Conservation (phyloP, 2,113 vertebrate genomes). For the Alaudala cheleensis region DNA sequence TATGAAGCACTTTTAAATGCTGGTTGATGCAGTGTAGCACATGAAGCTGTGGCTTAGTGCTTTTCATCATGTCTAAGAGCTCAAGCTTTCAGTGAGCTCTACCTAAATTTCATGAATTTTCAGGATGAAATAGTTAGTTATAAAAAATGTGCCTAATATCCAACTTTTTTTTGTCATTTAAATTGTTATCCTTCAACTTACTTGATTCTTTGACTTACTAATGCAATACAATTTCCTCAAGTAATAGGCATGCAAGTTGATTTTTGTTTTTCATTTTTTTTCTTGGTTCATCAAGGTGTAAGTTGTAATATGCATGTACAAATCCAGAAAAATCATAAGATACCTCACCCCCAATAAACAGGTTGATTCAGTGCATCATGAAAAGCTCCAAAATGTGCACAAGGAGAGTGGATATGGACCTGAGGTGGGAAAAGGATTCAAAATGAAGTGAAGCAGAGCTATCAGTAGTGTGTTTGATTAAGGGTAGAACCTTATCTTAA, state of each 20-base stretch:
- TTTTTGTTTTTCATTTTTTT: not conserved
- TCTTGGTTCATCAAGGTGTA: not conserved
- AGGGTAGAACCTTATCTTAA: slow-evolving; percentile 47
- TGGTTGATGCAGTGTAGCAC: not conserved
- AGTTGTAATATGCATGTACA: not conserved
- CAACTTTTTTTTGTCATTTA: not conserved
- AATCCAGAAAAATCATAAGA: not conserved
- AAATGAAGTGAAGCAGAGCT: not conserved
- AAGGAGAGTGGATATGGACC: not conserved
- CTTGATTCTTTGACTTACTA: not conserved
- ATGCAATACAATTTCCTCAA: not conserved
- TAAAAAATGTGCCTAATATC: not conserved
- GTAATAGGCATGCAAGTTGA: not conserved
- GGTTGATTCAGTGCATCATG: not conserved
- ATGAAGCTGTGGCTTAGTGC: not conserved
- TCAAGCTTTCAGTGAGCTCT: not conserved
- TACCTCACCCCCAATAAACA: not conserved
- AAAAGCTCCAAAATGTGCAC: not conserved
- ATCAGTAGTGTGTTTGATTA: not conserved
- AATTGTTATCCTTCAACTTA: not conserved
- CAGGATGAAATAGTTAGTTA: not conserved
- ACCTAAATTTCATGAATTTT: not conserved
- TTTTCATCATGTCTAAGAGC: not conserved
- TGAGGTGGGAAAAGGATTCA: not conserved
- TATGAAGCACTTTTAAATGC: not conserved